phyloP scores from a whole-genome alignment of 2,888 invertebrate species.

The Phaonia tiefii region DNA sequence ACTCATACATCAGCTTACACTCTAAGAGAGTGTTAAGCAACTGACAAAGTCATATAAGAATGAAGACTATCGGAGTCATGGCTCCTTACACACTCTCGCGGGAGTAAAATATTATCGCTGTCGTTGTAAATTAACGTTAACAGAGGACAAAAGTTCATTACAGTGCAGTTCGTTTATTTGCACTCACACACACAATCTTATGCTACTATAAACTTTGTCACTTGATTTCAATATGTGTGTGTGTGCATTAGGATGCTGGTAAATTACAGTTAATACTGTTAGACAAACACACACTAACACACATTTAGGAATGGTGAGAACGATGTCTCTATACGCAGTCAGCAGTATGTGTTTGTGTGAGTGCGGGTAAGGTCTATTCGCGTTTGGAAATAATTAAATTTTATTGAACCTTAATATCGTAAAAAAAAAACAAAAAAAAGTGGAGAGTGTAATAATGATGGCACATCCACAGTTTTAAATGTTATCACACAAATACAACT shows the following conservation, averaged over 20 bases:
- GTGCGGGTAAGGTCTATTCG: not conserved
- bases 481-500: not conserved
- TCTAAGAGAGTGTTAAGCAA: constrained; percentile 11
- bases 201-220: not conserved
- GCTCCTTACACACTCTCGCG: not conserved
- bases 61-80: not conserved
- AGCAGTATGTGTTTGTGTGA: constrained; percentile 1
- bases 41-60: not conserved
- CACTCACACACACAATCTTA: constrained; percentile 24
- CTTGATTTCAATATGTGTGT: constrained; percentile 1
- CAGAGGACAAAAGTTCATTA: constrained; percentile 36
- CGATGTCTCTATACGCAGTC: not conserved
- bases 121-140: constrained; percentile 63
- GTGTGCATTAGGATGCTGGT: constrained; percentile 20
- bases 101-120: constrained; percentile 32
- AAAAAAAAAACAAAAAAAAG: constrained; percentile 33
- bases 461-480: constrained; percentile 33
- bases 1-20: not conserved
- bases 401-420: constrained; percentile 66
- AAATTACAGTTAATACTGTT: constrained; percentile 35
- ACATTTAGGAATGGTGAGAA: not conserved
- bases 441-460: constrained; percentile 41
- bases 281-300: not conserved
- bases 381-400: constrained; percentile 66
- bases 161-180: constrained; percentile 31